Base-by-base conservation (phyloP, 1,140 invertebrate species). In the Dendrolimus kikuchii region DNA sequence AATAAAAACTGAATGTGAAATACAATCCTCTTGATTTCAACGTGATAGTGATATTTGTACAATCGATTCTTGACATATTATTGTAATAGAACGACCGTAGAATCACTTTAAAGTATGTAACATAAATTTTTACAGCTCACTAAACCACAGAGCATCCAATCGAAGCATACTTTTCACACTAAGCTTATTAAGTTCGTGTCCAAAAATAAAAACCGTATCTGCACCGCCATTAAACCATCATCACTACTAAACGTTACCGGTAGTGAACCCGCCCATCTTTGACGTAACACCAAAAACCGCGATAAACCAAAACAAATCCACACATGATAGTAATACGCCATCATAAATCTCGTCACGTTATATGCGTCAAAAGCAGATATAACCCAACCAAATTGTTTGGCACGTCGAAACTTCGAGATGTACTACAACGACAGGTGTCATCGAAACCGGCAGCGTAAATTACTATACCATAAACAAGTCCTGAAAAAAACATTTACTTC, bases 401-500 rank as follows among this genome's bases (percentile, higher is more conserved):
- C 51, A 57, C 51, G 51, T 52, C 45, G 38, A 55, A 55, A 53
- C 36, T 58, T 41, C 55, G 51, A 42, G 46, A 45, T 6, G 7
- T 45, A 23, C 23, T 23, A 23, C 23, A 38, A 45, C 60, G 66
- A 71, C 73, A 78, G 68, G 71, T 80, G 76, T 77, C 72, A 57
- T 64, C 60, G 50, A 53, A 66, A 61, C 66, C 55, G 68, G 69
- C 64, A 52, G 61, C 67, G 49, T 76, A 71, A 62, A 47, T 44
- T 23, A 37, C 43, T 51, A 62, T 60, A 53, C 69, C 70, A 69
- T 77, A 72, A 74, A 78, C 77, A 68, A 71, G 68, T 62, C 55
- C 81, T 83, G 81, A 86, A 86, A 86, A n/a, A 86, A 86, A 82
- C 69, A 86, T 83, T 86, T 81, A 81, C 80, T 78, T 78, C 79